phyloP scores from a whole-genome alignment of 1,140 invertebrate genomes.

The Lasioglossum baleicum region DNA sequence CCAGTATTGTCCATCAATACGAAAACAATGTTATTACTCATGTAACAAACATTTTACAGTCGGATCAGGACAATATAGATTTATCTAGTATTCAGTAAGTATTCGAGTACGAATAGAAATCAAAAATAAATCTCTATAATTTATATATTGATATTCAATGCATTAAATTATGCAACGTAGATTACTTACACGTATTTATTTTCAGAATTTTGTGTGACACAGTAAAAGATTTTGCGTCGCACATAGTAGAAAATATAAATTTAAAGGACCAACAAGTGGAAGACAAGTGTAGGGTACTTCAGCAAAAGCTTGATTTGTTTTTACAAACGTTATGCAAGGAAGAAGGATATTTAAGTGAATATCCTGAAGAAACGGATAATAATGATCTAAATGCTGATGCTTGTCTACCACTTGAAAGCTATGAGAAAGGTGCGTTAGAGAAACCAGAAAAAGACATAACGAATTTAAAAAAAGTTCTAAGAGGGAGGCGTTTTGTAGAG shows the following conservation, averaged over 20 bases:
- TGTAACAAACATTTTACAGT: conserved; percentile 92
- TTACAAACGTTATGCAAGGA: conserved; percentile 87
- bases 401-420: conserved; percentile 73
- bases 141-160: not conserved
- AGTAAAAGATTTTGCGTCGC: conserved; percentile 88
- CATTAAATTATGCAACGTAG: not conserved
- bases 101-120: not conserved
- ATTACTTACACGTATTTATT: conserved; percentile 27
- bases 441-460: conserved; percentile 83
- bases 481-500: conserved; percentile 67
- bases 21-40: conserved; percentile 91
- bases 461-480: conserved; percentile 71
- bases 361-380: conserved; percentile 58
- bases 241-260: conserved; percentile 81
- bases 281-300: conserved; percentile 87
- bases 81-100: conserved; percentile 88
- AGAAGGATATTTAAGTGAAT: conserved; percentile 72
- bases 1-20: conserved; percentile 83
- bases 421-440: conserved; percentile 82
- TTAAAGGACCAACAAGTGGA: conserved; percentile 83
- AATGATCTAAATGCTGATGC: conserved; percentile 59
- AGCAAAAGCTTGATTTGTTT: conserved; percentile 88
- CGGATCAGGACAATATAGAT: conserved; percentile 88
- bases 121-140: not conserved
- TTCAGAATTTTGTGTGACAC: conserved; percentile 87